These are phyloP conservation scores for Channa argus DNA, from an alignment of 2,113 vertebrate genomes.

Conservation along the genomic window DNA sequence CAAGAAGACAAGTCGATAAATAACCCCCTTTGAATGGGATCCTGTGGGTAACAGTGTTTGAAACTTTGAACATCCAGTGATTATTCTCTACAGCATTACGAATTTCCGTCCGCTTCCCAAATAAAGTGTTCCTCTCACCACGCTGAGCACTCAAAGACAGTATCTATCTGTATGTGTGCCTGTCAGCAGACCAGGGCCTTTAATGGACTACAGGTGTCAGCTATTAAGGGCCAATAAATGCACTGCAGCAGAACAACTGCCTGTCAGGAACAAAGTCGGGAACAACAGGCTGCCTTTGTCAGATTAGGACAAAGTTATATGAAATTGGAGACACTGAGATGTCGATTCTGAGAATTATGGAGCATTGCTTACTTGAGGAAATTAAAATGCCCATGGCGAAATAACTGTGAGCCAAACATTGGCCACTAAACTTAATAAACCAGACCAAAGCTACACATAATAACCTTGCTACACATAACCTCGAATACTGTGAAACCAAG, in stretches of 20 bases:
- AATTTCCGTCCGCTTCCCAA: conserved; percentile 38
- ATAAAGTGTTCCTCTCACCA: conserved; percentile 37
- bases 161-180: conserved; percentile 16
- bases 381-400: not conserved
- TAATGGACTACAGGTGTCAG: conserved; percentile 71
- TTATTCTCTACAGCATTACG: conserved; percentile 44
- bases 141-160: conserved; percentile 32
- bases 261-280: conserved; percentile 38
- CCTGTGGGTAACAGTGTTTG: conserved; percentile 48
- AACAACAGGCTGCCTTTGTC: conserved; percentile 57
- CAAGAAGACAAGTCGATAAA: conserved; percentile 59
- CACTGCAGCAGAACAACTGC: conserved; percentile 66
- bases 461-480: too few species aligned
- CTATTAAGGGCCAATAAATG: conserved; percentile 74
- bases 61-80: conserved; percentile 53
- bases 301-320: conserved; percentile 27
- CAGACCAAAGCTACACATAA: too few species aligned
- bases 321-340: not conserved
- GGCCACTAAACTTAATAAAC: not conserved
- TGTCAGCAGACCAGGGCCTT: conserved; percentile 38
- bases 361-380: too few species aligned
- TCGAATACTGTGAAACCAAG: not conserved
- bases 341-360: too few species aligned
- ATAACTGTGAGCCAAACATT: not conserved
- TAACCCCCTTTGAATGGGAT: conserved; percentile 56